Base-by-base conservation (phyloP, 2,888 invertebrate species). In the Patella pellucida region DNA sequence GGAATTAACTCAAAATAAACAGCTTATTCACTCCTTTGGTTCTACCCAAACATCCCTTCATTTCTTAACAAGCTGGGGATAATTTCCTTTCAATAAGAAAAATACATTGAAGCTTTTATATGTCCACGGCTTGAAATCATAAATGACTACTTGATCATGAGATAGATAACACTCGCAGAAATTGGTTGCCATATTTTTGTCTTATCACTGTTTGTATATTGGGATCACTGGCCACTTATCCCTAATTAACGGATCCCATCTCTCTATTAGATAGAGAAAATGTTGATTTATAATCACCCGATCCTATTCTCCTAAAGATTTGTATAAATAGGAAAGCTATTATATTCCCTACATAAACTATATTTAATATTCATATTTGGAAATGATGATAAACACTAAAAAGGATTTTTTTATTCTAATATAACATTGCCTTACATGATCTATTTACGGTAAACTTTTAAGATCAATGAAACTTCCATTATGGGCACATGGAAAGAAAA, bases 1-100 rank as follows among this genome's bases (percentile, higher is more conserved):
- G 23, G 62, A 62, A 62, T 62, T 62, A 62, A 62, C 62, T 23
- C 62, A 62, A 62, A 62, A 62, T 62, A 62, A 62, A 62, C 62
- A 62, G 62, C 62, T 62, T 62, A 62, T 62, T 62, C 62, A 23
- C 62, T 62, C 19, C 62, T 14, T 62, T 62, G 62, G 23, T 14
- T 62, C 62, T 62, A 19, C 62, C 62, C 19, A 23, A 62, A 62
- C 62, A 62, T 62, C 23, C 23, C 62, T 23, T 23, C 19, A 19
- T 19, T 62, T 62, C 62, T 23, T 14, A 19, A 23, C 23, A n/a
- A 62, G 62, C 19, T 62, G 62, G 9, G 19, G 62, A 62, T 62
- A 62, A 62, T 62, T 62, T 62, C 62, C 62, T 62, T 23, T 62
- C 62, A 23, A 62, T 62, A 62, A 62, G 23, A 62, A 23, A 62